Conservation (phyloP, 2,113 vertebrate genomes). For the Xiphophorus couchianus region DNA sequence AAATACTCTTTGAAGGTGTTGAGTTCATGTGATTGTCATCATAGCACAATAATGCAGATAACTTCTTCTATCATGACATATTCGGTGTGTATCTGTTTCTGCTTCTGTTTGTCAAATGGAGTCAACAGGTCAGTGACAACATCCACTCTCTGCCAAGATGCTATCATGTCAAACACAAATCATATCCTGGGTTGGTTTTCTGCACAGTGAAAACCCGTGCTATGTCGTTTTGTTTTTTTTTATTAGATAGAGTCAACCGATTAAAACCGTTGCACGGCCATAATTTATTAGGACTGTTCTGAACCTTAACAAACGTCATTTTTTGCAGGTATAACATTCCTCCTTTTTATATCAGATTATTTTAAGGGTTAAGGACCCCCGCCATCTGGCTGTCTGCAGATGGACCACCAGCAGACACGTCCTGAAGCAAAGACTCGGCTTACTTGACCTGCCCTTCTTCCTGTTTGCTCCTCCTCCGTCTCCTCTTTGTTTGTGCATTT, state of each 20-base stretch:
- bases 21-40: background rate
- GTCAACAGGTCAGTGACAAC: conserved; percentile 9
- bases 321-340: background rate
- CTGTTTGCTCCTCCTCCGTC: background rate
- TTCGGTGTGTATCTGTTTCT: background rate
- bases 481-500: conserved; percentile 14
- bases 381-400: background rate
- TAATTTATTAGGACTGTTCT: background rate
- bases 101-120: background rate
- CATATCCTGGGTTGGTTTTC: background rate
- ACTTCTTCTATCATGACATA: background rate
- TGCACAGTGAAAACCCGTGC: background rate
- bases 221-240: background rate
- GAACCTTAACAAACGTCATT: background rate
- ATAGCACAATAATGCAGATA: background rate
- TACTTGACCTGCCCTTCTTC: conserved; percentile 1
- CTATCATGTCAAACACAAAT: conserved; percentile 22
- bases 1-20: background rate
- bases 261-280: background rate
- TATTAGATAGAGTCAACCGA: conserved; percentile 28
- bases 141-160: conserved; percentile 9
- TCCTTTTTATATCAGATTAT: background rate
- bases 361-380: background rate
- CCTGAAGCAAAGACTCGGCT: conserved; percentile 5
- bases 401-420: background rate